Base-by-base conservation (phyloP, 2,113 vertebrate species). In the Carollia perspicillata region DNA sequence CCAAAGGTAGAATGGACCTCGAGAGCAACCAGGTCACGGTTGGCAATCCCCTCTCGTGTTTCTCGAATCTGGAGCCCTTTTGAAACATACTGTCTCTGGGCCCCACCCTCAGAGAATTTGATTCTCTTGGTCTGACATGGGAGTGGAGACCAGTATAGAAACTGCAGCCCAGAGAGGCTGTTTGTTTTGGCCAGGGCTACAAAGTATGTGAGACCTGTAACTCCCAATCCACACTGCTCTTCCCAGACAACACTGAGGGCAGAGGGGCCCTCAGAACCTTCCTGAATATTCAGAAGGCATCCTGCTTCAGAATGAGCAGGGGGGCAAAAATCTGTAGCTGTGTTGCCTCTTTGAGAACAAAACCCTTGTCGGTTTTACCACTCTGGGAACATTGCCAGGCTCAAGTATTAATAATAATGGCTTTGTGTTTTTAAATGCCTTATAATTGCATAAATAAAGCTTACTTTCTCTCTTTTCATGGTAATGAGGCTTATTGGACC, bases 341-440 rank as follows among this genome's bases (percentile, higher is more conserved):
- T 90, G 95, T 80, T 94, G 87, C 44, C 95, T 97, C 97, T 97
- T 93, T 81, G 97, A 94, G 95, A 93, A 84, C 92, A 95, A 95
- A 98, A 84, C 84, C 71, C 93, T 95, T 97, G 97, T 97, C 35
- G 55, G 90, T 92, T 96, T 96, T 97, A 95, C 81, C 95, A 90
- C 81, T 97, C 98, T 97, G 98, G 98, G 98, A 98, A 98, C 90
- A 97, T 93, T 96, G 97, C 98, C 98, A 98, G 42, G 89, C 95
- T 97, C 97, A 86, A 97, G 89, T 94, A 98, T 98, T 98, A 98
- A 98, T 97, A 98, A 98, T 98, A 98, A 98, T 97, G 97, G 94
- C 78, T 97, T 98, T 98, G 97, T 98, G n/a, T 98, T 98, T 96
- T 97, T 84, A 98, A 98, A 97, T 98, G 93, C 88, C 42, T 97